Evolutionary conservation across 2,888 invertebrate genomes (phyloP), one percentile per base, ranked within the genome.

Genomic region (Pristionchus fissidentatus): DNA sequence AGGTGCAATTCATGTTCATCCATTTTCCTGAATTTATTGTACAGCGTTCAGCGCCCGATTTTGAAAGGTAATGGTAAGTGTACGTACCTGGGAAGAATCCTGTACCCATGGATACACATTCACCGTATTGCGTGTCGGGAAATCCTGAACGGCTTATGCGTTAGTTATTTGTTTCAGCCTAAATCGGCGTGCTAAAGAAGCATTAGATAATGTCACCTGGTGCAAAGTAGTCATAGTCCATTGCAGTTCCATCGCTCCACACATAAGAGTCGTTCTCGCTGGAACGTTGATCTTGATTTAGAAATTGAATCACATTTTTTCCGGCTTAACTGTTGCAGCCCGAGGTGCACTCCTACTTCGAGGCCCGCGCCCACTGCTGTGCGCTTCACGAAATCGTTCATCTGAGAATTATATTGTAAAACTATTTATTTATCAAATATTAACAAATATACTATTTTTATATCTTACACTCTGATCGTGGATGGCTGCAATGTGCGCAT

Each of bases 1-100:
- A 22, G 7, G 66, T 26, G 38, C 66, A 66, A 22, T 66, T 22
- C 1, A 38, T 19, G 22, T 66, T 66, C 35, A 66, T 38, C 66
- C 66, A 66, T 66, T 66, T 66, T 66, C 66, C 66, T 66, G 38
- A 22, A 38, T 35, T 66, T 19, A 66, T 66, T 35, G 2, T 66
- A n/a, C 22, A 38, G 35, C 19, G 2, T 66, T 62, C 15, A 19
- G 35, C 7, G 2, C 8, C 10, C 1, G 3, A 29, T 32, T 60
- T 1, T 3, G 10, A 29, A 5, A 32, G 8, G 29, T n/a, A n/a
- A n/a, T n/a, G n/a, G n/a, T n/a, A n/a, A n/a, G n/a, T n/a, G n/a
- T 13, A 32, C 29, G 29, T 22, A 66, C 66, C 66, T 66, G 66
- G 66, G 38, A 66, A 66, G 22, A 66, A 38, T 15, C 22, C 26